Evolutionary conservation across 2,797 vertebrate species (phyloP), one percentile per base, ranked within the genome.

Genomic region (Pempheris klunzingeri): DNA sequence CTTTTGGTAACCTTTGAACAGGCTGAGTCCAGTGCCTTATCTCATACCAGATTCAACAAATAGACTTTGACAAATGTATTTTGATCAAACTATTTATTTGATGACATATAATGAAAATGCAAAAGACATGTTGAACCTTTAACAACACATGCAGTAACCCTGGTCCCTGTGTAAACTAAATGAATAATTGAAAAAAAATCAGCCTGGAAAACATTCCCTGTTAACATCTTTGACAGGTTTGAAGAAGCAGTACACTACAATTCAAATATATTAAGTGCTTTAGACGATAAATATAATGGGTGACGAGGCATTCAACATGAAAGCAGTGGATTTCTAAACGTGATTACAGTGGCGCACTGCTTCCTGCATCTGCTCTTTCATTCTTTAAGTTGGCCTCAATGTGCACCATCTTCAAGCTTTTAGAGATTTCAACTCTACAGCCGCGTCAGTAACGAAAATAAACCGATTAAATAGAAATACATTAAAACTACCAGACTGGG

Each of bases 21-120:
- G 26, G 49, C 74, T 41, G 30, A 54, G 17, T 30, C 36, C 58
- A 32, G 52, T 22, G 9, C 75, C 62, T 71, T 64, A 69, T 83
- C 68, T 68, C 32, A 41, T 10, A 24, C 4, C 28, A 18, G 3
- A 64, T 38, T 36, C 8, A 30, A 66, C 59, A 65, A 41, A 75
- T 26, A 78, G 32, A 73, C 50, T 46, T 30, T 7, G 11, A 6
- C 2, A 53, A 39, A 28, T 22, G 7, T 24, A 32, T 41, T 63
- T 46, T 77, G 49, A 73, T 70, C 12, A 75, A 63, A 74, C 50
- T 7, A 53, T 85, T 84, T 82, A 85, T 76, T 78, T 52, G 55
- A 41, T 71, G 46, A 32, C 28, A 52, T 36, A 38, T 41, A 34
- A 73, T 47, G 13, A 65, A 66, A 77, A 81, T 43, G 60, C 13